These are phyloP conservation scores for Leucoraja erinaceus DNA, from an alignment of 2,113 vertebrate genomes.

Conservation along the genomic window DNA sequence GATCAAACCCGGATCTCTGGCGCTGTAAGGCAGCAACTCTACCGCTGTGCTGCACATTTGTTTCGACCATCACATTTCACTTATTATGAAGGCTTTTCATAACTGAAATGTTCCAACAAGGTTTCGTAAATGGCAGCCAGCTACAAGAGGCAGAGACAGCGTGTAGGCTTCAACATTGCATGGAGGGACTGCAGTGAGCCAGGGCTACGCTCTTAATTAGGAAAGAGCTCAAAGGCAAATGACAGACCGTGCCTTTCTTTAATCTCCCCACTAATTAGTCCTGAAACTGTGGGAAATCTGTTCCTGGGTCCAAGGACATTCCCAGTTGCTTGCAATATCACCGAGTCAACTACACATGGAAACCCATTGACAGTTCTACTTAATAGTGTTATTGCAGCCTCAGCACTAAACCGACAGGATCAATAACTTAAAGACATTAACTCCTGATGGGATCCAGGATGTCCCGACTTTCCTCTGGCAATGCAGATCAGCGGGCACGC, in stretches of 20 bases:
- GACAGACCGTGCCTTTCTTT: neutral
- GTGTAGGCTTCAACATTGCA: neutral
- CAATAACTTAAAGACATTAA: neutral
- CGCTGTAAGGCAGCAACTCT: no score
- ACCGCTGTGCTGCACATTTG: no score
- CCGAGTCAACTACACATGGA: neutral
- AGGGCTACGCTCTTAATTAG: no score
- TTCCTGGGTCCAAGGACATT: neutral
- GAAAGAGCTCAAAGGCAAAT: neutral
- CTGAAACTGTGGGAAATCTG: no score
- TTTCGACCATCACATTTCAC: neutral
- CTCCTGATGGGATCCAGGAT: neutral
- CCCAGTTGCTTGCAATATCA: neutral
- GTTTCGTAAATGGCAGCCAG: neutral
- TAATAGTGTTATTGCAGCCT: neutral
- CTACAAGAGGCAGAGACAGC: no score
- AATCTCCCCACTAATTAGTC: neutral
- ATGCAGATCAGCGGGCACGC: neutral
- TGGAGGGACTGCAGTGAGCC: neutral
- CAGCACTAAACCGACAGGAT: neutral
- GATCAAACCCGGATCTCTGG: no score
- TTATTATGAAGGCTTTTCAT: no score
- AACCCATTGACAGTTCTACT: no score
- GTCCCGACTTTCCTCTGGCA: neutral
- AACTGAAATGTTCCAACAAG: neutral